Base-by-base conservation (phyloP, 2,113 vertebrate species). In the Cebus imitator region DNA sequence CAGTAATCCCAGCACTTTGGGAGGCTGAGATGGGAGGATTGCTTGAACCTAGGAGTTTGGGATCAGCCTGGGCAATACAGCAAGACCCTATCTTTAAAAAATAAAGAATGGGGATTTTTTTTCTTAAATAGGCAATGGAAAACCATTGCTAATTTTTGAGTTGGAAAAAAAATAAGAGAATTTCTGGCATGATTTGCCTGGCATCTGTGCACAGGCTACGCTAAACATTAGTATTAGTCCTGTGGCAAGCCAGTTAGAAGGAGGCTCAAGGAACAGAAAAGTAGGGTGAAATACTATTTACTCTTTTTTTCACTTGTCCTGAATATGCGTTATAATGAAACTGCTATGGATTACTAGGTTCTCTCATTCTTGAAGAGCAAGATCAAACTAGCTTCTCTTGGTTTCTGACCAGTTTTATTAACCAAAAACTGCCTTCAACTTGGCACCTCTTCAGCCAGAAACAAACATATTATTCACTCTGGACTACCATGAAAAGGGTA, bases 391-490 rank as follows among this genome's bases (percentile, higher is more conserved):
- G 40, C 48, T 86, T 93, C 92, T 95, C 50, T 78, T 40, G 13
- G 21, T 90, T n/a, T 82, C 61, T 90, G 58, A 72, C n/a, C 45
- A 64, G 75, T 88, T 97, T 97, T 96, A 96, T 92, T 92, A 88
- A 97, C 50, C 84, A 66, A 94, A 95, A 95, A 72, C 70, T 95
- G 79, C 85, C 90, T 95, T 97, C 76, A 55, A 81, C 87, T 90
- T 97, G 97, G 96, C 90, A 81, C 86, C 43, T 96, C 32, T 89
- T 96, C 83, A 97, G 92, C 58, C 81, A 96, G 80, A 96, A 97
- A 93, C 88, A 98, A 95, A 95, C 82, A 73, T 87, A 96, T 94
- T 94, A 96, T 97, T 98, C 86, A 97, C 82, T 57, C 79, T 61
- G 66, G 66, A 93, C 61, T 96, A 55, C 64, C 94, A 91, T 84